Percentiles rank a stretch among this genome's conserved stretches.
These are phyloP conservation scores for Drosophila recens DNA, from an alignment of 2,888 invertebrate genomes.

Conservation along the genomic window DNA sequence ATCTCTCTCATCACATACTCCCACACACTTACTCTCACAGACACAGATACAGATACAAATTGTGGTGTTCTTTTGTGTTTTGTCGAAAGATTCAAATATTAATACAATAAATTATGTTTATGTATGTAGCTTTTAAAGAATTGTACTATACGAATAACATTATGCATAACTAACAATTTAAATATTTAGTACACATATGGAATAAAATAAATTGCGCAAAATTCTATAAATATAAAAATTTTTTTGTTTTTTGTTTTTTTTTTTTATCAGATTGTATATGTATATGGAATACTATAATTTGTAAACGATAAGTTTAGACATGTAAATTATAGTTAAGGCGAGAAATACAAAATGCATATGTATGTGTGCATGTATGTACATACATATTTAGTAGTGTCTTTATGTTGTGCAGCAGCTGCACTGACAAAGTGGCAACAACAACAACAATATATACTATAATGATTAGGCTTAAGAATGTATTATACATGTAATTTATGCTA, in stretches of 20 bases:
- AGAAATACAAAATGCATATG: constrained; percentile 29
- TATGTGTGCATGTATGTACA: constrained; percentile 20
- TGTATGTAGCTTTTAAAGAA: constrained; percentile 41
- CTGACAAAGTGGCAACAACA: constrained; percentile 17
- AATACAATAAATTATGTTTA: constrained; percentile 30
- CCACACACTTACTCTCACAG: constrained; percentile 13
- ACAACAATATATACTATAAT: constrained; percentile 29
- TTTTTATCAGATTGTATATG: constrained; percentile 25
- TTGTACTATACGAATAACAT: constrained; percentile 52
- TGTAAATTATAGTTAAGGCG: constrained; percentile 43
- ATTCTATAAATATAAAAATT: constrained; percentile 1
- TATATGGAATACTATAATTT: constrained; percentile 36
- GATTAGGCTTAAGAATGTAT: constrained; percentile 57
- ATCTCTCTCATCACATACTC: constrained; percentile 10
- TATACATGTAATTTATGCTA: constrained; percentile 75
- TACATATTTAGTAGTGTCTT: constrained; percentile 27
- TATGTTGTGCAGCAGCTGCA: constrained; percentile 35
- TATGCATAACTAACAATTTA: constrained; percentile 15
- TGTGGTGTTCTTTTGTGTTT: constrained; percentile 25
- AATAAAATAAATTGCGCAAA: constrained; percentile 33
- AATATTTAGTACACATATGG: constrained; percentile 20
- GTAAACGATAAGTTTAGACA: constrained; percentile 38
- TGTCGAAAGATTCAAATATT: constrained; percentile 37
- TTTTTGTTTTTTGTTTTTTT: constrained; percentile 28
- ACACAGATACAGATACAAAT: constrained; percentile 2